phyloP scores from a whole-genome alignment of 2,888 invertebrate species.

The Tupiocoris notatus region DNA sequence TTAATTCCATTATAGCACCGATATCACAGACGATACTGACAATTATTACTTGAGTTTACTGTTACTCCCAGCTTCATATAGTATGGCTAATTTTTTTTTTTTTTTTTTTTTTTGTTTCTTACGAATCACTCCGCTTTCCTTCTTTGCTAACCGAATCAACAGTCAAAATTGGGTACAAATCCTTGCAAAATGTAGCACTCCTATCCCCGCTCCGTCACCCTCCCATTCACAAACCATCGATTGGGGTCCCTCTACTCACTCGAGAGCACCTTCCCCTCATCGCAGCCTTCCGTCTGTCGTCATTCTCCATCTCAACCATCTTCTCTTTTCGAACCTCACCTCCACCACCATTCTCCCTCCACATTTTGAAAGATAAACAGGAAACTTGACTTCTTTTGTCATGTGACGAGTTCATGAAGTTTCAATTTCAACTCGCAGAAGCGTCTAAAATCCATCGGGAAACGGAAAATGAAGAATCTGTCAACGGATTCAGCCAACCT shows the following conservation, averaged over 20 bases:
- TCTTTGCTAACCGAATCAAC: no score
- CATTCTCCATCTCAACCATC: neutral
- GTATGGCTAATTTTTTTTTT: no score
- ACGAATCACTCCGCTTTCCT: no score
- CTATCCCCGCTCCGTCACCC: neutral
- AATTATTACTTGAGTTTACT: no score
- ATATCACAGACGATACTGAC: no score
- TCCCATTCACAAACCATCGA: constrained; percentile 36
- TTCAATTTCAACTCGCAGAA: constrained; percentile 3
- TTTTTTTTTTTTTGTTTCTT: no score
- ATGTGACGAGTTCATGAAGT: constrained; percentile 1
- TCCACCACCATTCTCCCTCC: neutral
- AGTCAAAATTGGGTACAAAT: neutral
- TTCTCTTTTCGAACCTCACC: neutral
- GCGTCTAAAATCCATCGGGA: neutral
- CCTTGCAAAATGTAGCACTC: neutral
- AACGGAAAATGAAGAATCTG: neutral
- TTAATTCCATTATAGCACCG: no score
- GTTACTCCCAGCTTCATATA: no score
- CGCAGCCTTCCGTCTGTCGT: neutral
- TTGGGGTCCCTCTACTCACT: constrained; percentile 26
- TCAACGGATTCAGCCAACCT: no score
- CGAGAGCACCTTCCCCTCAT: neutral
- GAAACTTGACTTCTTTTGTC: constrained; percentile 23
- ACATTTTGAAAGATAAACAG: constrained; percentile 9